phyloP scores from a whole-genome alignment of 2,113 vertebrate genomes.

The Epinephelus lanceolatus region DNA sequence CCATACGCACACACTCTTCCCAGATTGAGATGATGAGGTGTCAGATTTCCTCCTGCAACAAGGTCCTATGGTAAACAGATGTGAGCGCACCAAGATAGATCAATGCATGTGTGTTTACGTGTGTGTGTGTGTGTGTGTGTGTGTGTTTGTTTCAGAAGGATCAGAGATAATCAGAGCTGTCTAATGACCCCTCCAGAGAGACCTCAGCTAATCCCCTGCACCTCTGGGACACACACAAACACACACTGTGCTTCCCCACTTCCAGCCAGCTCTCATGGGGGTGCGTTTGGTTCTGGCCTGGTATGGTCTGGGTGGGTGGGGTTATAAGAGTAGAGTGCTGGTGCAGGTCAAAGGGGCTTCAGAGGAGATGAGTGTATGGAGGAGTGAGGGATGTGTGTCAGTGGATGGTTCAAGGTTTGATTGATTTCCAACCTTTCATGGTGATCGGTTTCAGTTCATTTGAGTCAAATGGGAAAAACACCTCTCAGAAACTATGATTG shows the following conservation, averaged over 20 bases:
- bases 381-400: neutral
- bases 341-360: conserved; percentile 41
- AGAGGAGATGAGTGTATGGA: neutral
- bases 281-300: conserved; percentile 34
- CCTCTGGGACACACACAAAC: conserved; percentile 47
- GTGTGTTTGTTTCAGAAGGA: conserved; percentile 37
- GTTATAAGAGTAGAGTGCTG: neutral
- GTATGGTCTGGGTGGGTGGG: conserved; percentile 32
- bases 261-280: conserved; percentile 30
- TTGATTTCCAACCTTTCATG: conserved; percentile 19
- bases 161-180: conserved; percentile 56
- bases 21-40: conserved; percentile 48
- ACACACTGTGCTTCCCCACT: conserved; percentile 13
- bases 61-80: conserved; percentile 57
- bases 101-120: conserved; percentile 32
- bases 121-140: conserved; percentile 45
- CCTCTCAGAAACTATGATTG: neutral
- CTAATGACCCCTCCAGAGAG: conserved; percentile 78
- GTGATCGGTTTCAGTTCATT: neutral
- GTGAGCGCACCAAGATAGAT: conserved; percentile 29
- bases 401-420: conserved; percentile 1
- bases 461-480: neutral
- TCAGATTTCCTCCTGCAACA: conserved; percentile 62
- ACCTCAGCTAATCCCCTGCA: conserved; percentile 61
- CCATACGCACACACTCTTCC: neutral